Base-by-base conservation (phyloP, 2,888 invertebrate genomes). In the Pristionchus entomophagus region DNA sequence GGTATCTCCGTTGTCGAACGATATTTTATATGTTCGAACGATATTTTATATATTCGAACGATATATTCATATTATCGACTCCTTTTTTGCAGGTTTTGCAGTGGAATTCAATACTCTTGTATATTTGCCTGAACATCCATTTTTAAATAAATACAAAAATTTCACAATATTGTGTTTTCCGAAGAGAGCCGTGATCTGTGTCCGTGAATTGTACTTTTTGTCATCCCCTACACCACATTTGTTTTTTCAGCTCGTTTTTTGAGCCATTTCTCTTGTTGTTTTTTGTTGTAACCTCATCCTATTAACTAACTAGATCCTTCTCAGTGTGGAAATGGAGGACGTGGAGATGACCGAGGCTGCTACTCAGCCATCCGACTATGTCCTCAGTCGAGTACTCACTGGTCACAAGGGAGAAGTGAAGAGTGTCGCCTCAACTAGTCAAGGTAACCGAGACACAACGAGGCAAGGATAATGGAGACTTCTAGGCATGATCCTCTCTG, bases 401-500 rank as follows among this genome's bases (percentile, higher is more conserved):
- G 77, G 78, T 45, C 83, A 84, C 65, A 86, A 45, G 35, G 80
- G 80, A 81, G 81, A 81, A 35, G 69, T 86, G 29, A 86, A 86
- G 29, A 53, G 59, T 73, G 69, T 84, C 14, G 84, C 69, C 17
- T 45, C 84, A 17, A 84, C 84, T 12, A 84, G 69, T 73, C 69
- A 84, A 73, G 84, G 84, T 84, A 29, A 6, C 51, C 14, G 19
- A 29, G n/a, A n/a, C n/a, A n/a, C n/a, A 32, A 12, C 8, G 59
- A n/a, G 5, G 19, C 59, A 59, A 59, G 62, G 14, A 29, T 3
- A 32, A n/a, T 8, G 45, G n/a, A 10, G 38, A 5, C 6, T 73
- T 84, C 22, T 84, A 29, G 90, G 90, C 17, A 82, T 85, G 26
- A 45, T 91, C 29, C 88, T 91, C 17, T 87, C 89, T 41, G 91